Evolutionary conservation across 2,797 vertebrate species (phyloP).

Genomic region (Phrynocephalus forsythii): DNA sequence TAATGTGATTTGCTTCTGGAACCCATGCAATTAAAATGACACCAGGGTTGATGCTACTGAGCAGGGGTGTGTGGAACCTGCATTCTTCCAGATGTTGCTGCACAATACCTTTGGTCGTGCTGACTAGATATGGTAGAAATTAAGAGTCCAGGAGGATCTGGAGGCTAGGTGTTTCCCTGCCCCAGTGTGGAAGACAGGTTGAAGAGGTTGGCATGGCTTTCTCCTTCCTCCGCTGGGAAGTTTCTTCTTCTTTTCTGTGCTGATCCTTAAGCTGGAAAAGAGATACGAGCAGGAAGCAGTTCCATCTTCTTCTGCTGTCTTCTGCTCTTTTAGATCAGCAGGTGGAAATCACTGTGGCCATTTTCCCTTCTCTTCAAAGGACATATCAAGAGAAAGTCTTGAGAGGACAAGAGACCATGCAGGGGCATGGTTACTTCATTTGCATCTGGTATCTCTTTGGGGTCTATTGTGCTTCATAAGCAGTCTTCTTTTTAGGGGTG

Average conservation of each 20-base stretch:
- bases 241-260: not conserved
- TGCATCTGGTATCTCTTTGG: not conserved
- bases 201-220: not conserved
- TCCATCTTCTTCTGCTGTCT: not conserved
- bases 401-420: not conserved
- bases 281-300: too few species aligned
- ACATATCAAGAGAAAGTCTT: not conserved
- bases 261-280: not conserved
- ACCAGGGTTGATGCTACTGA: too few species aligned
- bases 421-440: not conserved
- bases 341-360: not conserved
- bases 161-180: too few species aligned
- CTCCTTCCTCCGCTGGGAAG: not conserved
- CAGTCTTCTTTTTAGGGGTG: constrained; percentile 81
- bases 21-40: not conserved
- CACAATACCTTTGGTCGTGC: not conserved
- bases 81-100: not conserved
- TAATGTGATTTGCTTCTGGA: not conserved
- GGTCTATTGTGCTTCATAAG: not conserved
- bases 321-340: not conserved
- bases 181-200: not conserved
- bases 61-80: not conserved
- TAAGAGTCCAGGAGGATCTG: not conserved
- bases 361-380: not conserved
- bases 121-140: not conserved